Base-by-base conservation (phyloP, 2,888 invertebrate species). In the Polietes domitor region DNA sequence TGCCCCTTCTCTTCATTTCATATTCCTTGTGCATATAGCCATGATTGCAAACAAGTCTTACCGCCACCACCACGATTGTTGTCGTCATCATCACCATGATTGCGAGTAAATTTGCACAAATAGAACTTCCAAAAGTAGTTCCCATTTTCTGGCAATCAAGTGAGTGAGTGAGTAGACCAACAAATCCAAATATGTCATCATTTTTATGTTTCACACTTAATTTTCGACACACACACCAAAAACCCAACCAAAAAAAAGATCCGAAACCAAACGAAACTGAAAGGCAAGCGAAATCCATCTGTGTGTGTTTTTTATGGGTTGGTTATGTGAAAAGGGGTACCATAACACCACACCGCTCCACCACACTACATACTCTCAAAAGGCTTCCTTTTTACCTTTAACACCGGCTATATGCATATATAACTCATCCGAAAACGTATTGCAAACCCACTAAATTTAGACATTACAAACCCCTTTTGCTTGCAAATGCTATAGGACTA, bases 141-240 rank as follows among this genome's bases (percentile, higher is more conserved):
- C n/a, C 19, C 26, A 26, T 61, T 61, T 28, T 26, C 28, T 61
- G 61, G 61, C 61, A 61, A 61, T 28, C 28, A 61, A 47, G 47
- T 47, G 47, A 15, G 3, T 47, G 47, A 47, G 3, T 47, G 24
- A 58, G 28, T 63, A 9, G 61, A 65, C 73, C 55, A 68, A 43
- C 21, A 68, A 68, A 68, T 68, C 43, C 72, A 73, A 83, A 83
- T 83, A 77, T 83, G 83, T 79, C 83, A 83, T 83, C 47, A 70
- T 73, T 77, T 80, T 77, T 68, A 76, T 83, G 68, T 83, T 83
- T 80, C 80, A 83, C 80, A 83, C 80, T 80, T 77, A 65, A 63
- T 77, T 77, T 77, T 75, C 37, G 26, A 28, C 37, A 37, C 32
- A 41, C 17, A n/a, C n/a, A n/a, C n/a, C n/a, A n/a, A n/a, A n/a